Percentiles rank a stretch among this genome's conserved stretches.
phyloP scores from a whole-genome alignment of 2,888 invertebrate genomes.

The Leucoma salicis region DNA sequence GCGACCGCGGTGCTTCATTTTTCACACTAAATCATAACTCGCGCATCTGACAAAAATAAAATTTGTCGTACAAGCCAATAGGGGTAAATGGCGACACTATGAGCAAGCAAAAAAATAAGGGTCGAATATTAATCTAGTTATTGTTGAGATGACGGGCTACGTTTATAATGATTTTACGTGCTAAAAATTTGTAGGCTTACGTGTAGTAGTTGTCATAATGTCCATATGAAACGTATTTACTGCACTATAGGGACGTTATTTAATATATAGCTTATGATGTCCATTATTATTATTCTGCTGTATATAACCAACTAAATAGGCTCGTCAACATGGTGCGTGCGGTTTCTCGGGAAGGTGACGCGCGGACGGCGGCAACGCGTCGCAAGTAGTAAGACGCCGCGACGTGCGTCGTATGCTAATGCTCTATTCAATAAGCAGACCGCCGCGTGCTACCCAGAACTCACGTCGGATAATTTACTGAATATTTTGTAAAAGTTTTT shows the following conservation, averaged over 20 bases:
- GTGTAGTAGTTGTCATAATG: no score
- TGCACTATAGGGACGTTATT: no score
- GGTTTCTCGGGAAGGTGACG: slow-evolving; percentile 14
- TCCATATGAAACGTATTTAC: no score
- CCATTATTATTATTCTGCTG: no score
- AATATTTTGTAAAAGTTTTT: slow-evolving; percentile 82
- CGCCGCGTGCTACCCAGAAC: slow-evolving; percentile 79
- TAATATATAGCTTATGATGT: no score
- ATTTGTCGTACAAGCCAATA: slow-evolving; percentile 80
- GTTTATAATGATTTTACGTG: slow-evolving; percentile 26
- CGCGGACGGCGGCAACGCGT: slow-evolving; percentile 35
- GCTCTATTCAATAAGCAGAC: slow-evolving; percentile 82
- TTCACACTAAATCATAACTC: slow-evolving; percentile 80
- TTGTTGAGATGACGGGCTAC: slow-evolving; percentile 37
- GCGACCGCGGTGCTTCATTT: slow-evolving; percentile 76
- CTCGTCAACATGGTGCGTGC: slow-evolving; percentile 29
- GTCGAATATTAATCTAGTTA: slow-evolving; percentile 48
- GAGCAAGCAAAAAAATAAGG: slow-evolving; percentile 58
- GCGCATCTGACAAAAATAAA: slow-evolving; percentile 79
- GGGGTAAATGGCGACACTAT: slow-evolving; percentile 72
- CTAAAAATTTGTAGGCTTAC: slow-evolving; percentile 9
- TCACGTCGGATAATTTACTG: slow-evolving; percentile 83
- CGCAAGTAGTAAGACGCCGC: slow-evolving; percentile 69
- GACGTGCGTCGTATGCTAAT: slow-evolving; percentile 76
- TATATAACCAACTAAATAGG: no score